Base-by-base conservation (phyloP, 2,797 vertebrate species). In the Enteromius trimaculatus region DNA sequence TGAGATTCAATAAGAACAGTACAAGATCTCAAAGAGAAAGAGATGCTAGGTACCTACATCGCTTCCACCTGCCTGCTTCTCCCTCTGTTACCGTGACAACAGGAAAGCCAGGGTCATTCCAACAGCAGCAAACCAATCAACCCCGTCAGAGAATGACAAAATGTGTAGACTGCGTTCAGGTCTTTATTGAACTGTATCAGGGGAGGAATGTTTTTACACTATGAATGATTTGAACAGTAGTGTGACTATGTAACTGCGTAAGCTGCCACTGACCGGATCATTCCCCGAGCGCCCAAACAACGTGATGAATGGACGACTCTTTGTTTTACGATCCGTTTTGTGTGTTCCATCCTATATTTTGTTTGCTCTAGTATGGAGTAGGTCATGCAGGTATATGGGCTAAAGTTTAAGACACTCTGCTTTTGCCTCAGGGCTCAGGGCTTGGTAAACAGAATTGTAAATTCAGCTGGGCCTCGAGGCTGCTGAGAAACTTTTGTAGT, bases 11-110 rank as follows among this genome's bases (percentile, higher is more conserved):
- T 78, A 70, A 72, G 21, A 19, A 39, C 11, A 6, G 21, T 72
- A n/a, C 21, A 72, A 69, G 31, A 19, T 37, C 55, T 84, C 16
- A 62, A 29, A 68, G 37, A 71, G 31, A 53, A 44, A 3, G 19
- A 31, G 19, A 44, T 80, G 51, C 78, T 76, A 42, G 6, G 42
- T 79, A 83, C 80, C 79, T 86, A 37, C 75, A 66, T 68, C 16
- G 70, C 78, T 79, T 75, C 39, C 53, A 70, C 72, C 77, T 74
- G 31, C 75, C 65, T 62, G 79, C 51, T 72, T 78, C 16, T 81
- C 82, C 58, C 19, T 34, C 82, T 34, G 91, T 94, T 93, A 90
- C 92, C 88, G 85, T 92, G 92, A 93, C 94, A 93, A 94, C 92
- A 83, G 87, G 81, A 81, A 85, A 89, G 86, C 79, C 86, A 82